Evolutionary conservation across 2,797 vertebrate species (phyloP).

Genomic region (Notolabrus celidotus): DNA sequence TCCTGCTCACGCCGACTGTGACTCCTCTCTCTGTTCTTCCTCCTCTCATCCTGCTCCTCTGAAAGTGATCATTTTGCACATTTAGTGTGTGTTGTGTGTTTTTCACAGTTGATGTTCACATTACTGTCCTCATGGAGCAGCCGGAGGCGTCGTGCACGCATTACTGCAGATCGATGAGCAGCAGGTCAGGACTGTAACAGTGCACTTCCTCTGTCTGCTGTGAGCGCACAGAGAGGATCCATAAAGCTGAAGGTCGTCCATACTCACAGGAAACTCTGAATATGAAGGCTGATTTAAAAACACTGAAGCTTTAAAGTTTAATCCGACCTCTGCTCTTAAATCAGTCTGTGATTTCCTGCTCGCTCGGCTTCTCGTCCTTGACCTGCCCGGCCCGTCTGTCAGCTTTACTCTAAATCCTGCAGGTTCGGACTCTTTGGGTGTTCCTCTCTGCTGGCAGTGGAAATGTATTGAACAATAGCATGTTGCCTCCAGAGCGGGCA

Average conservation of each 20-base stretch:
- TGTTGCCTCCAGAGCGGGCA: not conserved
- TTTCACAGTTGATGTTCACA: not conserved
- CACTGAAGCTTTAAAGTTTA: no score
- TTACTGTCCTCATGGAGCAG: conserved; percentile 11
- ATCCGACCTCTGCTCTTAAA: no score
- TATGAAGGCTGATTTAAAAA: not conserved
- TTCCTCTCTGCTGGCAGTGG: not conserved
- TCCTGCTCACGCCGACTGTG: no score
- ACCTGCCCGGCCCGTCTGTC: not conserved
- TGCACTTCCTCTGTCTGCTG: conserved; percentile 34
- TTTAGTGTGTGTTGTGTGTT: not conserved
- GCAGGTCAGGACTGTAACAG: not conserved
- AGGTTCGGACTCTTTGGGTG: not conserved
- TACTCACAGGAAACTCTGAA: not conserved
- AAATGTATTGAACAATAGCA: conserved; percentile 9
- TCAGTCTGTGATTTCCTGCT: no score
- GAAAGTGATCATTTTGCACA: not conserved
- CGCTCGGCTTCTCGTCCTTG: not conserved
- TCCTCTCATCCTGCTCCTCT: not conserved
- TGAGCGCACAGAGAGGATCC: conserved; percentile 26
- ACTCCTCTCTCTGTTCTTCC: not conserved
- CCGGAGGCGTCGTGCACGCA: conserved; percentile 2
- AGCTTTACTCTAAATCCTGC: not conserved
- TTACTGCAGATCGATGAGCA: conserved; percentile 27
- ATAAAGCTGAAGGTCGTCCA: conserved; percentile 53